Conservation (phyloP, 2,888 invertebrate species). For the Epinotia ramella region DNA sequence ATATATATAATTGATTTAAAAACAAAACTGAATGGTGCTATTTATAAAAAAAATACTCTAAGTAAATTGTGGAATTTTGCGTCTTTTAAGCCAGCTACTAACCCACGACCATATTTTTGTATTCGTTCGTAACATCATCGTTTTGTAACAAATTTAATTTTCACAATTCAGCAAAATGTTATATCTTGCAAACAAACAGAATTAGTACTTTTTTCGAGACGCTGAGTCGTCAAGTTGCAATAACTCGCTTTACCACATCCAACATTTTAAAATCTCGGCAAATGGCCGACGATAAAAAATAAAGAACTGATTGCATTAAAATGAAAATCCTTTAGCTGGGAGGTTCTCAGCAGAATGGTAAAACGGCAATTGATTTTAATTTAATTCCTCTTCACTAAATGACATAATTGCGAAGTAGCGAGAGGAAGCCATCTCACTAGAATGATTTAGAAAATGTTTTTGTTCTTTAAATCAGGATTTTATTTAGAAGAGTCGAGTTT, state of each 20-base stretch:
- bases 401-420: slow-evolving; percentile 37
- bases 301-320: slow-evolving; percentile 40
- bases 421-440: slow-evolving; percentile 1
- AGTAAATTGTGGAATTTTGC: too few relatives aligned
- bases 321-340: slow-evolving; percentile 12
- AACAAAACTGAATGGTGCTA: too few relatives aligned
- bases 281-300: slow-evolving; percentile 46
- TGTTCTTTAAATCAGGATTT: slow-evolving; percentile 1
- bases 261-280: slow-evolving; percentile 49
- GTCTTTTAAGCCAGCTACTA: too few relatives aligned
- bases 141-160: slow-evolving; percentile 14
- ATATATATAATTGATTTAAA: too few relatives aligned
- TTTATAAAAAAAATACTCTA: too few relatives aligned
- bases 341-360: slow-evolving; percentile 36
- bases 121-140: slow-evolving; percentile 14
- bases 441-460: slow-evolving; percentile 10
- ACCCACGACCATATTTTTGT: background rate
- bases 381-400: slow-evolving; percentile 37
- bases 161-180: slow-evolving; percentile 35
- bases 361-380: slow-evolving; percentile 35
- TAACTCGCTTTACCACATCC: slow-evolving; percentile 39
- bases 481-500: slow-evolving; percentile 27
- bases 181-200: slow-evolving; percentile 36
- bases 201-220: slow-evolving; percentile 32
- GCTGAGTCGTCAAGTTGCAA: slow-evolving; percentile 32